Evolutionary conservation across 2,113 vertebrate genomes (phyloP), one percentile per base, ranked within the genome.

Genomic region (Dendropsophus ebraccatus): DNA sequence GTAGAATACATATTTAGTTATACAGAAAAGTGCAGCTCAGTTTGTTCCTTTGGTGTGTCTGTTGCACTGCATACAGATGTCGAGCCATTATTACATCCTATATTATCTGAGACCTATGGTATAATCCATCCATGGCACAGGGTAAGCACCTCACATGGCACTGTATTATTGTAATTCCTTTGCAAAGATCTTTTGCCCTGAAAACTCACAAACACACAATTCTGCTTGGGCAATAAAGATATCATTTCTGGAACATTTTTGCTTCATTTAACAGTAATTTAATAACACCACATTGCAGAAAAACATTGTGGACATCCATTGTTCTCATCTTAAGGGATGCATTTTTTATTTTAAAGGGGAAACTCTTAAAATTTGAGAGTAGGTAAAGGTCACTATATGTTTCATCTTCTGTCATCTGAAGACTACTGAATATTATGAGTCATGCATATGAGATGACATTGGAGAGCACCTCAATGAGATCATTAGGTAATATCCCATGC

Each of bases 401-500:
- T 12, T n/a, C 70, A 41, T 73, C 19, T 73, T 73, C 14, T 28
- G 41, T 49, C 41, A 75, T 50, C 13, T 12, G 6, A 76, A 49
- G 6, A 2, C 47, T 50, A 50, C n/a, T 76, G 45, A 50, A 52
- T 52, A 17, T 49, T 28, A 50, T 76, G 47, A 76, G 47, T 76
- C 45, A 76, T 76, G 25, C 3, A 76, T 49, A 50, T 28, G 47
- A 19, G 7, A 76, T 76, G 73, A 76, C 14, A 50, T 17, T 28
- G 73, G 52, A 52, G 14, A 30, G 47, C 23, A 76, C 23, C n/a
- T 28, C 73, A 76, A 16, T 50, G 73, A 76, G 45, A 76, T 76
- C 73, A 76, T 50, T 28, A 52, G n/a, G 13, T 76, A 75, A 76
- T 49, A 50, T 76, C n/a, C 73, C 47, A 28, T 50, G 14, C 47